phyloP scores from a whole-genome alignment of 2,113 vertebrate genomes.

The Neolamprologus hecqui region DNA sequence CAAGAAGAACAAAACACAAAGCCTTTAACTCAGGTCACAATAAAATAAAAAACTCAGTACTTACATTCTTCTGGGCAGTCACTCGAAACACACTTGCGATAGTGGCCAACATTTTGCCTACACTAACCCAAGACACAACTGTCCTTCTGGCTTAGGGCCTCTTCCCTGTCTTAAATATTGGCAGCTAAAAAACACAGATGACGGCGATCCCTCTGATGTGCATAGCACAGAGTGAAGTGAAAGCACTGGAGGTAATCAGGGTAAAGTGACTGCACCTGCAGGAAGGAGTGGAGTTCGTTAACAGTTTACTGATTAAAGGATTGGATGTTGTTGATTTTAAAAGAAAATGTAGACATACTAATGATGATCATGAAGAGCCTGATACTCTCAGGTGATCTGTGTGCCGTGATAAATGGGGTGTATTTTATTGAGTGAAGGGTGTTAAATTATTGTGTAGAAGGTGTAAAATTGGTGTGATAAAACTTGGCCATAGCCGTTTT shows the following conservation, averaged over 20 bases:
- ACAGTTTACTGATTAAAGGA: background rate
- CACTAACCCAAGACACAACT: background rate
- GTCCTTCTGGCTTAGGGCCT: slow-evolving; percentile 33
- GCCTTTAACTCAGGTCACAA: slow-evolving; percentile 30
- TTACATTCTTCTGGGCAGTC: slow-evolving; percentile 62
- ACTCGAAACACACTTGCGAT: slow-evolving; percentile 74
- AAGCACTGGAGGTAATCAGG: background rate
- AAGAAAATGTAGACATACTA: background rate
- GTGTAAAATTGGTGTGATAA: background rate
- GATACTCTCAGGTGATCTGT: background rate
- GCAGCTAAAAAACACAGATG: background rate
- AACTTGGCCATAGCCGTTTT: background rate
- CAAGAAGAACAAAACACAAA: background rate
- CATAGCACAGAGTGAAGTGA: background rate
- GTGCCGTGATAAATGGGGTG: background rate
- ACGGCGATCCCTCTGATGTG: background rate
- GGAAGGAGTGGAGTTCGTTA: background rate
- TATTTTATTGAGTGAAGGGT: background rate
- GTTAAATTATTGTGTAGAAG: background rate
- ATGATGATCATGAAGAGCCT: background rate
- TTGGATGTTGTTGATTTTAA: background rate
- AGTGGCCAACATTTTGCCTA: slow-evolving; percentile 80
- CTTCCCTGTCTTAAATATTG: background rate
- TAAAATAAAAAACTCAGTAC: slow-evolving; percentile 14
- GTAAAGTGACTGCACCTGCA: background rate